Evolutionary conservation across 2,797 vertebrate genomes (phyloP).

Genomic region (Natrix natrix): DNA sequence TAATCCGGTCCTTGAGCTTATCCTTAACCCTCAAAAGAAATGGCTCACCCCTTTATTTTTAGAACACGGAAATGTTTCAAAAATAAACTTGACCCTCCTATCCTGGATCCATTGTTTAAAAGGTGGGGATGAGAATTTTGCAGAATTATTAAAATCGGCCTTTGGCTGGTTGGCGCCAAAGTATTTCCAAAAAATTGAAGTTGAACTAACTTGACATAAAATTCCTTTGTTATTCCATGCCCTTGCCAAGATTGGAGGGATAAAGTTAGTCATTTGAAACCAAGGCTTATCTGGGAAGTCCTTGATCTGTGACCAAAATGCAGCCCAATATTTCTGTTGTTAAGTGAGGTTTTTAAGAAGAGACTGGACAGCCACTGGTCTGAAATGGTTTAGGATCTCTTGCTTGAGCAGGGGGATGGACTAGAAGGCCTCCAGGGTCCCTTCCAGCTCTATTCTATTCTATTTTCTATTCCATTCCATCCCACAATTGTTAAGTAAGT

Average conservation of each 20-base stretch:
- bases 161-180: background rate
- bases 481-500: too few species aligned
- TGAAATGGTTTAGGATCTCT: too few species aligned
- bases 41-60: background rate
- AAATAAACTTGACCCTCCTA: background rate
- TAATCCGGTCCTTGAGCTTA: background rate
- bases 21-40: background rate
- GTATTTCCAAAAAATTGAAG: background rate
- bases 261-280: background rate
- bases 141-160: background rate
- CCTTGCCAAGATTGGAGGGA: background rate
- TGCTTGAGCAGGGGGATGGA: too few species aligned
- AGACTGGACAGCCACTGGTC: too few species aligned
- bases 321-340: too few species aligned
- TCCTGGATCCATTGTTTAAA: background rate
- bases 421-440: too few species aligned
- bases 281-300: background rate
- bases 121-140: background rate
- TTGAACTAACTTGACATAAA: background rate
- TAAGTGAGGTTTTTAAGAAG: too few species aligned
- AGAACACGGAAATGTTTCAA: background rate
- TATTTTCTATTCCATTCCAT: too few species aligned
- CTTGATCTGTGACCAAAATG: too few species aligned
- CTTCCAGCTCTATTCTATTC: too few species aligned
- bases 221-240: background rate